These are phyloP conservation scores for Meliscaeva auricollis DNA, from an alignment of 2,888 invertebrate species.

Conservation along the genomic window DNA sequence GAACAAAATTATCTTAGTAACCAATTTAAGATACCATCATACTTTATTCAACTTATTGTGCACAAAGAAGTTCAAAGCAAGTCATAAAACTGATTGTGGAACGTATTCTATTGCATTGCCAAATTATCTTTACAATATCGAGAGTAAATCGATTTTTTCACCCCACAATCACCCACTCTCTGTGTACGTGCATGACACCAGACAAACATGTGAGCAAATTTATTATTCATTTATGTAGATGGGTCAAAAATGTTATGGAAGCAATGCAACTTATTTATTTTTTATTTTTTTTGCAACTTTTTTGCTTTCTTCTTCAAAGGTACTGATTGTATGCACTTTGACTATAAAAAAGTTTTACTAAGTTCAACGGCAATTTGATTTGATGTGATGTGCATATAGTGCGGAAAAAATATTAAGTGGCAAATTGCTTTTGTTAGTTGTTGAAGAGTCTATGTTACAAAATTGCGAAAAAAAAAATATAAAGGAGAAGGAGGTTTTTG, in stretches of 20 bases:
- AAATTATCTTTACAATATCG: too few relatives aligned
- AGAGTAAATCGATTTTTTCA: too few relatives aligned
- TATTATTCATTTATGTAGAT: slow-evolving; percentile 55
- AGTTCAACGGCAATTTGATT: slow-evolving; percentile 51
- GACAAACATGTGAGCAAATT: slow-evolving; percentile 48
- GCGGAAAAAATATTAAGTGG: slow-evolving; percentile 35
- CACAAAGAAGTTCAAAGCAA: background rate
- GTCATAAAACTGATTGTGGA: background rate
- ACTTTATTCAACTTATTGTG: too few relatives aligned
- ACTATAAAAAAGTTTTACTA: slow-evolving; percentile 10
- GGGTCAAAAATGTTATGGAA: slow-evolving; percentile 54
- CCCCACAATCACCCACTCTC: background rate
- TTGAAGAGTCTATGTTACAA: slow-evolving; percentile 12
- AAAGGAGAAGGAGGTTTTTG: slow-evolving; percentile 16
- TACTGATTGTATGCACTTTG: slow-evolving; percentile 38
- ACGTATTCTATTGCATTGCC: background rate
- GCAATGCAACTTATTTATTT: slow-evolving; percentile 23
- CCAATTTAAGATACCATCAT: too few relatives aligned
- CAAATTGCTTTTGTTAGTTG: slow-evolving; percentile 52
- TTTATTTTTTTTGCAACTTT: too few relatives aligned
- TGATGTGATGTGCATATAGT: background rate
- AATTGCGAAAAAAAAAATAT: background rate
- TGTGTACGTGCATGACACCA: background rate
- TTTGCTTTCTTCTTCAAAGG: slow-evolving; percentile 3
- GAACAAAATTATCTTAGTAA: too few relatives aligned